Percentiles rank a stretch among this genome's conserved stretches.
These are phyloP conservation scores for Mimas tiliae DNA, from an alignment of 2,888 invertebrate genomes.

Conservation along the genomic window DNA sequence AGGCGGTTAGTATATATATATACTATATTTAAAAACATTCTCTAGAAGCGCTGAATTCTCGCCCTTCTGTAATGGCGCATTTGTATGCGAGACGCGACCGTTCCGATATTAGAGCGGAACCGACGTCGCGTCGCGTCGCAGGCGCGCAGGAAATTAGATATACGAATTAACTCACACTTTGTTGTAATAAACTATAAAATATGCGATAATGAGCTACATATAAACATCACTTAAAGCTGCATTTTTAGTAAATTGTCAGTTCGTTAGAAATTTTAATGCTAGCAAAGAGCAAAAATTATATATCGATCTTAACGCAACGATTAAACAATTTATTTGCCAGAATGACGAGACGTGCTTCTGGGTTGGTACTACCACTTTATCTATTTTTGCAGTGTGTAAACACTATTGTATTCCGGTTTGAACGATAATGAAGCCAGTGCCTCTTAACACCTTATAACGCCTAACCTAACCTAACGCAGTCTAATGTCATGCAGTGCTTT, in stretches of 20 bases:
- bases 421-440: no score
- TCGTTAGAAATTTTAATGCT: neutral
- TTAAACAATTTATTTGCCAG: no score
- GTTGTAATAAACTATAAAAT: conserved; percentile 26
- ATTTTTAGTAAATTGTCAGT: neutral
- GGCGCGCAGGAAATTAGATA: conserved; percentile 25
- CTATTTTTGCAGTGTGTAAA: no score
- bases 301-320: no score
- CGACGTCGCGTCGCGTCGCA: neutral
- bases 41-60: conserved; percentile 1
- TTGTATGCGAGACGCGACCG: conserved; percentile 62
- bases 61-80: conserved; percentile 51
- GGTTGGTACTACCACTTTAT: no score
- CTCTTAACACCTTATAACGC: no score
- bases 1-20: no score
- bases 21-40: conserved; percentile 1
- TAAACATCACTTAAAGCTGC: neutral
- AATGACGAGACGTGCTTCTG: no score
- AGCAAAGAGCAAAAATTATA: neutral
- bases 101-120: conserved; percentile 60
- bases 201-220: conserved; percentile 12
- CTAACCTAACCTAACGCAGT: no score
- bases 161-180: conserved; percentile 17
- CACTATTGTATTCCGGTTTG: no score
- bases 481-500: no score